Evolutionary conservation across 2,113 vertebrate species (phyloP), one percentile per base, ranked within the genome.

Genomic region (Myxocyprinus asiaticus): DNA sequence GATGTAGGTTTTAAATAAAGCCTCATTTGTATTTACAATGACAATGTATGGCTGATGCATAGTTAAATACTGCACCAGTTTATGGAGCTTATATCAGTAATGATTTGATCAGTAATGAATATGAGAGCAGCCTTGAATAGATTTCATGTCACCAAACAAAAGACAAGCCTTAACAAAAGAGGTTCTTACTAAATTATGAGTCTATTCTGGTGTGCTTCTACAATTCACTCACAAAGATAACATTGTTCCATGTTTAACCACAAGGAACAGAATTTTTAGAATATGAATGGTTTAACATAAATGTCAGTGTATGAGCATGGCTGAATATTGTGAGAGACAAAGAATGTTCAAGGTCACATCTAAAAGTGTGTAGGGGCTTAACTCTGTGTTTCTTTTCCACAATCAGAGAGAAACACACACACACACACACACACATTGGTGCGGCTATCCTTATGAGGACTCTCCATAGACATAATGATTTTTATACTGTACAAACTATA

Each of bases 301-400:
- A 42, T 59, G 14, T 50, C 44, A 61, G 44, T 12, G 42, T 76
- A 11, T 4, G 10, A 64, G 51, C 48, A 14, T 75, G 64, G 14
- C 12, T 9, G 4, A 68, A 68, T 47, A 68, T 17, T 42, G 67
- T 43, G 17, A 47, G 64, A 12, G 45, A 14, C 5, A 47, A 12
- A 70, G 50, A 50, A 22, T 48, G 67, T 76, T 62, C 79, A 81
- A 75, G 69, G 75, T 64, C 69, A 65, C 43, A 67, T 80, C 62
- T 51, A 11, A 80, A 78, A 7, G n/a, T 73, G 15, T 67, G 48
- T 53, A 74, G 75, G 65, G 22, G 47, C 17, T 74, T 61, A 12
- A 67, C 22, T 5, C 53, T 62, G 56, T 56, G n/a, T 64, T 72
- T 66, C 74, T 77, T 64, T 73, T 76, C 73, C 22, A 42, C 66